Evolutionary conservation across 2,113 vertebrate species (phyloP).

Genomic region (Reinhardtius hippoglossoides): DNA sequence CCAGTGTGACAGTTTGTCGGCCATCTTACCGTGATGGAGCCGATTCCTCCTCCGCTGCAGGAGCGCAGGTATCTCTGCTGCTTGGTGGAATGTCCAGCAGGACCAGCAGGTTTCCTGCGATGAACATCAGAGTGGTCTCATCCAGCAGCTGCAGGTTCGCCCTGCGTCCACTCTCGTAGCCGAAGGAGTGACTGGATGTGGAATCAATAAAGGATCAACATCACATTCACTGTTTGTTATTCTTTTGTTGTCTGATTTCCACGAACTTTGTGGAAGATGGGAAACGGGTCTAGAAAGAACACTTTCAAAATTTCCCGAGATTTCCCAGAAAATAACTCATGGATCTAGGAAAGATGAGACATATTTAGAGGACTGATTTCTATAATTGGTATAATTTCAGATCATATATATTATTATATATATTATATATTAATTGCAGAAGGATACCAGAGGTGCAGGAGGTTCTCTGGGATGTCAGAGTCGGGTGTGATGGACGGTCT

Average conservation of each 20-base stretch:
- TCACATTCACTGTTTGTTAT: neutral
- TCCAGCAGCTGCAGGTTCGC: slow-evolving; percentile 90
- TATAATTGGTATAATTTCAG: neutral
- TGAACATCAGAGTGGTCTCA: slow-evolving; percentile 81
- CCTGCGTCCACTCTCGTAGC: slow-evolving; percentile 89
- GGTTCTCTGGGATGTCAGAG: slow-evolving; percentile 83
- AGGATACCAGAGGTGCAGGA: slow-evolving; percentile 92
- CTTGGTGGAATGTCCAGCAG: slow-evolving; percentile 84
- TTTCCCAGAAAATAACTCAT: too few species aligned
- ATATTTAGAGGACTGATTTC: too few species aligned
- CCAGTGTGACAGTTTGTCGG: neutral
- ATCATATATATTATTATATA: too few species aligned
- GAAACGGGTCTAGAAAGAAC: too few species aligned
- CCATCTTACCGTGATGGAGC: slow-evolving; percentile 86
- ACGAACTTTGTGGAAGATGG: too few species aligned
- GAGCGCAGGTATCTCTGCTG: slow-evolving; percentile 88
- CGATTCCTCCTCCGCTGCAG: slow-evolving; percentile 88
- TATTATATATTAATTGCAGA: neutral
- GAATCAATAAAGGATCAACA: slow-evolving; percentile 42
- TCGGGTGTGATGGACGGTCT: slow-evolving; percentile 80
- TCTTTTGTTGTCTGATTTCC: too few species aligned
- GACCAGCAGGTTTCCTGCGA: slow-evolving; percentile 91
- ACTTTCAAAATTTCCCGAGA: too few species aligned
- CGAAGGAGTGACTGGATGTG: slow-evolving; percentile 89
- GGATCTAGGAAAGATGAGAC: too few species aligned